These are phyloP conservation scores for Galeopsomyia nigrocyanea DNA, from an alignment of 2,888 invertebrate genomes.

Conservation along the genomic window DNA sequence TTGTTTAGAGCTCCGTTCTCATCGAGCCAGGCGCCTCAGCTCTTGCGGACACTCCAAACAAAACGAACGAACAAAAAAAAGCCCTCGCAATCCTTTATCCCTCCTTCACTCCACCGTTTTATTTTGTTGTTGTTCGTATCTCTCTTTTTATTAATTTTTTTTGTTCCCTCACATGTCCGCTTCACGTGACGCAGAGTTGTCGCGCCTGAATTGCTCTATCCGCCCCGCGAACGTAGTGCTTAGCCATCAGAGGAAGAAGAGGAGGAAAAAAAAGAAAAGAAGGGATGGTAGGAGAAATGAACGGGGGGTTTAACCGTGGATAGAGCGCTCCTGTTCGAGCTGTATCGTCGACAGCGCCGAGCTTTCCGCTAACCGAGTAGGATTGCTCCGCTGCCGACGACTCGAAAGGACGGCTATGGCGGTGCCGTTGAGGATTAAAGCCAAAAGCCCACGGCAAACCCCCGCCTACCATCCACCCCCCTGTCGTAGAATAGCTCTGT, in stretches of 20 bases:
- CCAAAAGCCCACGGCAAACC: too few relatives aligned
- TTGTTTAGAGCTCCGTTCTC: constrained; percentile 46
- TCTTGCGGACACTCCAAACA: neutral
- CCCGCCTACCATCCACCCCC: too few relatives aligned
- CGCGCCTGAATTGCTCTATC: constrained; percentile 28
- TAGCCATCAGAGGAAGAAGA: neutral
- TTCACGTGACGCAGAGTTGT: constrained; percentile 29
- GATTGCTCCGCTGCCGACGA: constrained; percentile 14
- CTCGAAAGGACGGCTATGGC: constrained; percentile 15
- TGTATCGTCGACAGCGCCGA: constrained; percentile 11
- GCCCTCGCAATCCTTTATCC: too few relatives aligned
- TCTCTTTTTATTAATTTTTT: neutral
- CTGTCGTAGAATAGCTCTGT: too few relatives aligned
- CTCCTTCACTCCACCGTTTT: too few relatives aligned
- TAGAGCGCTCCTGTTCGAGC: constrained; percentile 14
- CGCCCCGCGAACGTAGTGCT: constrained; percentile 13
- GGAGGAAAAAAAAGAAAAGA: too few relatives aligned
- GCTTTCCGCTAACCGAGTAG: neutral
- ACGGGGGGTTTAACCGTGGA: neutral
- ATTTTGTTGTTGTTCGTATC: neutral
- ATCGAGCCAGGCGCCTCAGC: constrained; percentile 41
- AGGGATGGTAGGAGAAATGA: too few relatives aligned
- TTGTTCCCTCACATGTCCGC: neutral
- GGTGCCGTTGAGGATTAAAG: too few relatives aligned
- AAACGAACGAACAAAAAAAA: too few relatives aligned